Base-by-base conservation (phyloP, 2,113 vertebrate genomes). In the Mormyrus iriodes region DNA sequence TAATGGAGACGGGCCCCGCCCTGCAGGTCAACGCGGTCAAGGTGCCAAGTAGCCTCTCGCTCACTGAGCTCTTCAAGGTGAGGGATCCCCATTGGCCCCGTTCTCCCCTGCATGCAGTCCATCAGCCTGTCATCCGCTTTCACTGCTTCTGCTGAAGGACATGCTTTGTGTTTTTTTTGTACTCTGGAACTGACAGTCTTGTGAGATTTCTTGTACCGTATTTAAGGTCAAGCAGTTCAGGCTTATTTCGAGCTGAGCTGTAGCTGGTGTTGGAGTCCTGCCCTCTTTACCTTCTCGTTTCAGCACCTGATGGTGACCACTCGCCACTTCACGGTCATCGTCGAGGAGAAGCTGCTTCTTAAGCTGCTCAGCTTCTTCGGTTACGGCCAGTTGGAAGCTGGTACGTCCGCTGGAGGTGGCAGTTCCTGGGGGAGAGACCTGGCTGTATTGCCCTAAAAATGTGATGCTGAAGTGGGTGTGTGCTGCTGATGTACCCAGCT, bases 31-130 rank as follows among this genome's bases (percentile, higher is more conserved):
- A 99, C 52, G 95, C 98, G 0, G 96, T 99, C 93, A 98, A 97
- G 92, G 96, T 98, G 84, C 97, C 98, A 91, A 99, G 98, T 93
- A 97, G 95, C 92, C 99, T 96, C 0, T 92, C 96, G 2, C 96
- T 99, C 88, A 99, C 97, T 19, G 97, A 98, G 89, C 97, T 99
- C 87, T 99, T 97, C 94, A 99, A 99, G 97, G 98, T 99, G 93
- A 94, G 92, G 1, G 8, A 5, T 4, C n/a, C 10, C 10, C 61
- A 27, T 9, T 4, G 10, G 61, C 9, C 61, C 3, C 12, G 3
- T 13, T 9, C 61, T n/a, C 6, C 21, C 7, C 55, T 17, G 39
- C 8, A 49, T 24, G 15, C 48, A 31, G 31, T 17, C n/a, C 44
- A 15, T 31, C n/a, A 31, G n/a, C 61, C 61, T 1, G 9, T 69